Evolutionary conservation across 2,888 invertebrate genomes (phyloP), one percentile per base, ranked within the genome.

Genomic region (Drosophila recens): DNA sequence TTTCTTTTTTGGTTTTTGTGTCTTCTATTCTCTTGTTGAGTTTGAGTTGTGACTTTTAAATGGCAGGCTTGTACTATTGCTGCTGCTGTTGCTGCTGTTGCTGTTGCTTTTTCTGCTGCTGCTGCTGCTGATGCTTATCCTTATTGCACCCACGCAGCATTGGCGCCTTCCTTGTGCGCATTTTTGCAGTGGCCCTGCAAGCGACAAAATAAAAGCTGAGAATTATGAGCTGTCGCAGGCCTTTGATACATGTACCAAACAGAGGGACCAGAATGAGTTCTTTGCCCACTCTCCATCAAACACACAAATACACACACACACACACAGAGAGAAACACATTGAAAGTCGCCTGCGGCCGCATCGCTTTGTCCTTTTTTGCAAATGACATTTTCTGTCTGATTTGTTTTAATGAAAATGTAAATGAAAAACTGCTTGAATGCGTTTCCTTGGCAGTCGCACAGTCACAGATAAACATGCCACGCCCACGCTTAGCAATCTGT

Each of bases 351-450:
- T 64, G 82, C 75, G 83, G 86, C 70, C 63, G 62, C 79, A 66
- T 45, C 48, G 79, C 75, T 80, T 77, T 84, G 82, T 79, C 65
- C 71, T 75, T 69, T 69, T 71, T 80, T 81, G 74, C 82, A 84
- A 87, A 87, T 82, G 87, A 82, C 85, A 87, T 84, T 85, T 85
- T 82, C 84, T 79, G 84, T 84, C 79, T 85, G 87, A 85, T 82
- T 85, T 85, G 84, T 87, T 87, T 84, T 85, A 85, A 84, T 79
- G 79, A 77, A 77, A 77, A 77, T 85, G 85, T 58, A 80, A 80
- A 70, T 80, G 82, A 79, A 82, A 85, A 85, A 77, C 83, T 75
- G 81, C 74, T 82, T 83, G 86, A 86, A 86, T 85, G 86, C 86
- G 85, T 85, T 85, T 85, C 85, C 86, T 86, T 82, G 74, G 83